These are phyloP conservation scores for Bathynomus jamesi DNA, from an alignment of 1,140 invertebrate genomes.

Conservation along the genomic window DNA sequence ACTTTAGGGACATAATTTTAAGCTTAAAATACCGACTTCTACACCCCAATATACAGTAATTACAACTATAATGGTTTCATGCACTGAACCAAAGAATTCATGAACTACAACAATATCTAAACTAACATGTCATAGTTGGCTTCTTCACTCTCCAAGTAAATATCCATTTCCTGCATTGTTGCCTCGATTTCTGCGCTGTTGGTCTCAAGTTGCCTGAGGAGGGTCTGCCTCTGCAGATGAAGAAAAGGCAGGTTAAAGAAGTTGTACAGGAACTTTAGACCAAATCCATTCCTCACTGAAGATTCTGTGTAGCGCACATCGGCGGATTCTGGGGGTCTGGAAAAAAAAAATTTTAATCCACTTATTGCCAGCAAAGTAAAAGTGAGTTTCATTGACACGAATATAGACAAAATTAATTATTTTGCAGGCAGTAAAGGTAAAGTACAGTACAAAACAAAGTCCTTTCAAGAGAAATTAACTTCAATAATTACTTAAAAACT, in stretches of 20 bases:
- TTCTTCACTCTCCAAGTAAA: slow-evolving; percentile 75
- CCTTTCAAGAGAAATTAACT: background rate
- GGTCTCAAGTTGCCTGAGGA: slow-evolving; percentile 77
- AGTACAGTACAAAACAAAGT: background rate
- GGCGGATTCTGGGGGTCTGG: slow-evolving; percentile 48
- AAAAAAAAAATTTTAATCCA: slow-evolving; percentile 18
- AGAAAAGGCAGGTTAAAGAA: slow-evolving; percentile 95
- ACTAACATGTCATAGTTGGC: slow-evolving; percentile 74
- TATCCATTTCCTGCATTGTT: slow-evolving; percentile 73
- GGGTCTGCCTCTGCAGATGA: slow-evolving; percentile 76
- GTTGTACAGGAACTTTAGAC: slow-evolving; percentile 85
- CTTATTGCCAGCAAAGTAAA: too few relatives aligned
- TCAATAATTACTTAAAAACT: background rate
- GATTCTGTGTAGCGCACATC: slow-evolving; percentile 80
- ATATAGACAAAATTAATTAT: background rate
- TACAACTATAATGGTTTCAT: too few relatives aligned
- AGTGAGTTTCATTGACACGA: background rate
- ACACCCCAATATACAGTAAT: too few relatives aligned
- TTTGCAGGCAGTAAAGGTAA: background rate
- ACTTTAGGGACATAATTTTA: too few relatives aligned
- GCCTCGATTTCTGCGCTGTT: slow-evolving; percentile 75
- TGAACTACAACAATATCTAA: too few relatives aligned
- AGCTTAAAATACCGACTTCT: too few relatives aligned
- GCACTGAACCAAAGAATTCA: too few relatives aligned
- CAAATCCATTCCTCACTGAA: slow-evolving; percentile 95